Percentiles rank a stretch among this genome's conserved stretches.
Conservation (phyloP, 2,888 invertebrate genomes). For the Mylabris sibirica region DNA sequence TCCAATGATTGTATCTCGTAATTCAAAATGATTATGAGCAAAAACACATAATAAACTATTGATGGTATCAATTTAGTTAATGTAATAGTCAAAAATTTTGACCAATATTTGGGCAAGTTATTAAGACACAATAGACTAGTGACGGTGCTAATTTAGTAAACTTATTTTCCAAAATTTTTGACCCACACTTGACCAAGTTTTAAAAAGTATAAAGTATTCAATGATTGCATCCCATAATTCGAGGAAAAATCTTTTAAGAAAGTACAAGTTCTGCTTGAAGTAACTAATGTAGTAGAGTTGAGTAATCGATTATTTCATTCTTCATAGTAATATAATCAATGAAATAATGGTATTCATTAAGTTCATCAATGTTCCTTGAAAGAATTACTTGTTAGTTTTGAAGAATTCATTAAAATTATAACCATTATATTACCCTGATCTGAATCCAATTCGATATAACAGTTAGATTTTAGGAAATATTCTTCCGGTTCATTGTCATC, state of each 20-base stretch:
- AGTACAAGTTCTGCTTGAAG: not conserved
- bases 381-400: too few species aligned
- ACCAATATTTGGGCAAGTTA: too few species aligned
- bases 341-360: not conserved
- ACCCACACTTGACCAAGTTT: too few species aligned
- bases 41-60: too few species aligned
- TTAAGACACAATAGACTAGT: constrained; percentile 1
- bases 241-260: not conserved
- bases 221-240: too few species aligned
- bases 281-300: not conserved
- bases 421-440: not conserved
- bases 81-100: too few species aligned
- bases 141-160: not conserved
- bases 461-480: too few species aligned
- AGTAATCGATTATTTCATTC: not conserved
- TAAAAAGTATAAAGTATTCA: too few species aligned
- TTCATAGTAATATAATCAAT: not conserved
- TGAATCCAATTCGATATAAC: not conserved
- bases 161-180: not conserved
- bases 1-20: too few species aligned
- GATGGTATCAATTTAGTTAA: too few species aligned
- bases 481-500: not conserved
- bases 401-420: too few species aligned
- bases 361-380: not conserved
- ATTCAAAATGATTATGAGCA: too few species aligned